Base-by-base conservation (phyloP, 2,888 invertebrate genomes). In the Meteorus cinctellus region DNA sequence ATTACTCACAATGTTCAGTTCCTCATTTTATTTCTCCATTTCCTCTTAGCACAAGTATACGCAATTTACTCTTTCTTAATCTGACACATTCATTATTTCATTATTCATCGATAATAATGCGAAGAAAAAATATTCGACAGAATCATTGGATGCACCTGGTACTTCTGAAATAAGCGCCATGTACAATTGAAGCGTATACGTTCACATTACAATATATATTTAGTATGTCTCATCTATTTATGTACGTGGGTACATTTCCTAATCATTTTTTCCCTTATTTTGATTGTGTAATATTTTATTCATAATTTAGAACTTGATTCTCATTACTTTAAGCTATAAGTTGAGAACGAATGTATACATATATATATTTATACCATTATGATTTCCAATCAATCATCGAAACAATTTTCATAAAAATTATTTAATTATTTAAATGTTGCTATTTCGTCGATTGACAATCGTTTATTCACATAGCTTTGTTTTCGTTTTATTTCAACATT, bases 121-220 rank as follows among this genome's bases (percentile, higher is more conserved):
- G 10, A 19, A 70, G n/a, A 72, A 72, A 31, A 63, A 76, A 51
- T 65, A 75, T 74, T 55, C 55, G 24, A 72, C 74, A 36, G 29
- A 69, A 55, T 78, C 78, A 79, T 81, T 84, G 82, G 80, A 80
- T 79, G 82, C 79, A 81, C 81, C 75, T 75, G 78, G 81, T 80
- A 79, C 76, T 77, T 80, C 71, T 74, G 78, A 77, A 76, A 78
- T 80, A 83, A 85, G 82, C 83, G 83, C 81, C 82, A 84, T 82
- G 82, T 82, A 83, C 82, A 79, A 80, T 80, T 83, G 81, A 87
- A 85, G 86, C 86, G 84, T 86, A 87, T 85, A 82, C 80, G 82
- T 85, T 85, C 82, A 80, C 79, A 76, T 83, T 82, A 85, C 82
- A 77, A 82, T 83, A 80, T 77, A 80, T 81, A 81, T 67, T 62